Evolutionary conservation across 2,888 invertebrate species (phyloP).

Genomic region (Cabera pusaria): DNA sequence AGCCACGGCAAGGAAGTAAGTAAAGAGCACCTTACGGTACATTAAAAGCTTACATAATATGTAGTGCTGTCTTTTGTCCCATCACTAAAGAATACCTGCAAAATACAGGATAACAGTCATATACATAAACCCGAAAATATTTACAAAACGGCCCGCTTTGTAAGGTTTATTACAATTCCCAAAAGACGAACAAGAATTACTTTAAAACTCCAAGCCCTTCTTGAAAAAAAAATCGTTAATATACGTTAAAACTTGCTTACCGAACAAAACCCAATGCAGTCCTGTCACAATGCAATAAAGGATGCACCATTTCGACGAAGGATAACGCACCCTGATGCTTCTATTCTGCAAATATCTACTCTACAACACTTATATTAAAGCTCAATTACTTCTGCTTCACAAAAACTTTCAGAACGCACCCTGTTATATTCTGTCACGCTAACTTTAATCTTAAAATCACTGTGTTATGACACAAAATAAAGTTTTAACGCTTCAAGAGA

Average conservation of each 20-base stretch:
- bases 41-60: too few species aligned
- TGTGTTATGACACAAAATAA: too few species aligned
- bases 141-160: constrained; percentile 18
- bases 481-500: too few species aligned
- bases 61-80: too few species aligned
- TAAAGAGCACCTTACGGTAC: too few species aligned
- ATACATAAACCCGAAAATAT: constrained; percentile 10
- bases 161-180: constrained; percentile 20
- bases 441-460: too few species aligned
- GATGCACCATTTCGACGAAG: constrained; percentile 30
- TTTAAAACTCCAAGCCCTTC: constrained; percentile 21
- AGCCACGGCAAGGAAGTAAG: too few species aligned
- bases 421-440: constrained; percentile 3
- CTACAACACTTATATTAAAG: constrained; percentile 1
- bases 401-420: neutral
- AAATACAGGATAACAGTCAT: constrained; percentile 10
- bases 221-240: constrained; percentile 26
- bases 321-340: constrained; percentile 3
- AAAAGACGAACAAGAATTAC: constrained; percentile 26
- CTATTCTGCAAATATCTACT: constrained; percentile 3
- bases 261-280: constrained; percentile 25
- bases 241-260: constrained; percentile 31
- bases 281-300: constrained; percentile 23
- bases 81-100: constrained; percentile 4
- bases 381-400: neutral